Evolutionary conservation across 2,797 vertebrate species (phyloP), one percentile per base, ranked within the genome.

Genomic region (Mastacembelus armatus): DNA sequence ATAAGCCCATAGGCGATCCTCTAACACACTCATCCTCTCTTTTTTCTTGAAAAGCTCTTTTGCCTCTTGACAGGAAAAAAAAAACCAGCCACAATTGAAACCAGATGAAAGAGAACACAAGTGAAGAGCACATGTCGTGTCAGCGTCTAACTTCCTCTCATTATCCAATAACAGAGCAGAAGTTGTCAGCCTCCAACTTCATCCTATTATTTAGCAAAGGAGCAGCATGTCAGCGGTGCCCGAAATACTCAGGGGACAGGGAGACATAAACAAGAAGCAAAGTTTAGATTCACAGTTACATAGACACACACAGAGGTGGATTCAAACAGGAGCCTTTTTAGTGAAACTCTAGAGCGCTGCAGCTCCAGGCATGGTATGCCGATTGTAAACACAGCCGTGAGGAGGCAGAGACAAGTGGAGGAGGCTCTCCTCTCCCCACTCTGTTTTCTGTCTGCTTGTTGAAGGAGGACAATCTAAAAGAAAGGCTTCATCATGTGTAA

Each of bases 151-250:
- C 87, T 88, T 92, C 84, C 90, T 87, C 75, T 83, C 74, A 85
- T 93, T 91, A 93, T 91, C 91, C 91, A 91, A 89, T 92, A 83
- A 93, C 85, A 84, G 89, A 33, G 69, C 60, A 49, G 78, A 59
- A 40, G 83, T 74, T 76, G 74, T 85, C 80, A 60, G 77, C 36
- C 61, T 65, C 78, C 79, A 64, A 79, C 80, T 82, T 74, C 51
- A 78, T 83, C 82, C 88, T 67, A 68, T 89, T 86, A 90, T 87
- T 88, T 76, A 72, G 73, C 29, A 71, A 78, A 73, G 56, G 67
- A 61, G 67, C 52, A 36, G 85, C 76, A 74, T 80, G 78, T 70
- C 55, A 26, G 74, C 15, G 45, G 45, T 77, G 73, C 82, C 79
- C 14, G 22, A 50, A 73, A 80, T 74, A 56, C 84, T 79, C 81